A percentile compares a stretch with the other conserved stretches of the same genome.
phyloP scores from a whole-genome alignment of 2,113 vertebrate species.

The Hyla sarda region DNA sequence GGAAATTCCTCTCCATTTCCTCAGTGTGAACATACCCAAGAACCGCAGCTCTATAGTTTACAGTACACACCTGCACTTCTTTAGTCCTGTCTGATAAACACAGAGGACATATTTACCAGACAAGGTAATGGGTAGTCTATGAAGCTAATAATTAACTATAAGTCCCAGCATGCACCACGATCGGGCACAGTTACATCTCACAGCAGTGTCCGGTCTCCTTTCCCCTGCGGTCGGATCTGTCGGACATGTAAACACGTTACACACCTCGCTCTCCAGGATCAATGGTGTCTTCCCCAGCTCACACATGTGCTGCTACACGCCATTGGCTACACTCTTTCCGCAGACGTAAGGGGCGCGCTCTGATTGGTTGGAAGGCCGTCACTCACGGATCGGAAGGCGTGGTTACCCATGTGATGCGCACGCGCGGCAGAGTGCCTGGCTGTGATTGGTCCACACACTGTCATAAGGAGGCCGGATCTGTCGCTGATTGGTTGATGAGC shows the following conservation, averaged over 20 bases:
- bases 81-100: background rate
- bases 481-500: background rate
- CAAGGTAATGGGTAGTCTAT: background rate
- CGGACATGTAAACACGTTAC: background rate
- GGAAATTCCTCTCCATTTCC: too few relatives aligned
- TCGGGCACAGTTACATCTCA: background rate
- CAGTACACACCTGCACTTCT: too few relatives aligned
- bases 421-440: background rate
- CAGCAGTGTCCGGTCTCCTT: too few relatives aligned
- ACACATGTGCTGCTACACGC: background rate
- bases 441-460: background rate
- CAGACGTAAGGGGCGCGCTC: background rate
- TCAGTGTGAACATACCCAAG: too few relatives aligned
- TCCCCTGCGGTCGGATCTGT: background rate
- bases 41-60: too few relatives aligned
- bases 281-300: background rate
- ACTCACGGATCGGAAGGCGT: background rate
- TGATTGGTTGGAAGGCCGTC: background rate
- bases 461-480: constrained; percentile 21
- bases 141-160: background rate
- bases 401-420: background rate
- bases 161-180: background rate
- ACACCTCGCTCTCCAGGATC: background rate
- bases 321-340: background rate
- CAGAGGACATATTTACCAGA: background rate